Conservation (phyloP, 2,888 invertebrate species). For the Oxystoma pomonae region DNA sequence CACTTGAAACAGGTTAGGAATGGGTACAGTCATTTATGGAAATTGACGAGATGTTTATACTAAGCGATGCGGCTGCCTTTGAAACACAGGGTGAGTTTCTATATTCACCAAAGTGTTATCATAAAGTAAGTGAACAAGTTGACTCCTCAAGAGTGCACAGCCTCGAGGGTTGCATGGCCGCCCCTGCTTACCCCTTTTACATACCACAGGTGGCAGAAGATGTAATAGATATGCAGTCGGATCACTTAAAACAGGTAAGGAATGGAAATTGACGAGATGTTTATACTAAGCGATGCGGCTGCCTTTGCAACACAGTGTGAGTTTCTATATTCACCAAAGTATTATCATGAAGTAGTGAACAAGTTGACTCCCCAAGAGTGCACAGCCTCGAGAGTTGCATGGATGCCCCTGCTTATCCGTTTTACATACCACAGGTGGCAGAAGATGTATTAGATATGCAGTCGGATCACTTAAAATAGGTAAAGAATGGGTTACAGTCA, state of each 20-base stretch:
- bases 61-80: too few relatives aligned
- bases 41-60: too few relatives aligned
- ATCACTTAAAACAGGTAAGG: not conserved
- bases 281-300: too few relatives aligned
- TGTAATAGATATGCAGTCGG: not conserved
- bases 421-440: conserved; percentile 44
- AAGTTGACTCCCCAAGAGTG: conserved; percentile 40
- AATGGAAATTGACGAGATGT: too few relatives aligned
- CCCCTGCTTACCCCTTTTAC: conserved; percentile 26
- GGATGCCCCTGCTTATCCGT: conserved; percentile 30
- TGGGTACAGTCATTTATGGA: too few relatives aligned
- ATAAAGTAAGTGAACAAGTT: too few relatives aligned
- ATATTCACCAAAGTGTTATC: too few relatives aligned
- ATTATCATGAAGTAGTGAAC: too few relatives aligned
- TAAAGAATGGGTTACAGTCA: not conserved
- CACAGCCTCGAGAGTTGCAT: conserved; percentile 35
- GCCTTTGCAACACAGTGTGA: too few relatives aligned
- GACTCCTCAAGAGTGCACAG: conserved; percentile 41
- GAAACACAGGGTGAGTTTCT: too few relatives aligned
- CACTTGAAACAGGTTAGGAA: not conserved
- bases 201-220: conserved; percentile 44
- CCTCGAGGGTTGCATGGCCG: conserved; percentile 31
- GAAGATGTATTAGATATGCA: conserved; percentile 7
- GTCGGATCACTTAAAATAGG: not conserved
- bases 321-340: too few relatives aligned